Conservation (phyloP, 2,113 vertebrate genomes). For the Orcinus orca region DNA sequence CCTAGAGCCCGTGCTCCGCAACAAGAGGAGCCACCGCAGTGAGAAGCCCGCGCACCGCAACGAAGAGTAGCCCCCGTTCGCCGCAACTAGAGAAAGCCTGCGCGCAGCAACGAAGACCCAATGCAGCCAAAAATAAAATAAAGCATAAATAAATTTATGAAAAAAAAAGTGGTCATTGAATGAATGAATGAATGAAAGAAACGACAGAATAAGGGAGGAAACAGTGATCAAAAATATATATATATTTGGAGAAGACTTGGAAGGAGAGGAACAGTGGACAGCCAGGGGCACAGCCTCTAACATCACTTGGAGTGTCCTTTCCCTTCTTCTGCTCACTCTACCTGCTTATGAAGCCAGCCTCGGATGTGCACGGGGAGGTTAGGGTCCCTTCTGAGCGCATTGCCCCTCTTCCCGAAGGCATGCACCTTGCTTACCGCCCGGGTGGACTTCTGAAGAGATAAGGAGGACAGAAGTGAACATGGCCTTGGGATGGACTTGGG, state of each 20-base stretch:
- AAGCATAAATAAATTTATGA: no score
- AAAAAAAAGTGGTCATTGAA: not conserved
- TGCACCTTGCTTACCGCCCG: conserved; percentile 85
- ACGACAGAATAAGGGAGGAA: not conserved
- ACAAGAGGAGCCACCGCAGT: no score
- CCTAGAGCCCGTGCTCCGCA: no score
- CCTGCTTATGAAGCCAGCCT: conserved; percentile 95
- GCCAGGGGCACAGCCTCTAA: not conserved
- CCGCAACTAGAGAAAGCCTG: no score
- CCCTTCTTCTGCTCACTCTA: conserved; percentile 27
- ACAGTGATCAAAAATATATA: not conserved
- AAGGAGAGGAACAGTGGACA: not conserved
- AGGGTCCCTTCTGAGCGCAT: conserved; percentile 89
- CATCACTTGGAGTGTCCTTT: accelerated
- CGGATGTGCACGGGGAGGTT: conserved; percentile 91
- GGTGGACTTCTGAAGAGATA: conserved; percentile 71
- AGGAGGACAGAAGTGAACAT: not conserved
- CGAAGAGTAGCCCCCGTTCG: no score
- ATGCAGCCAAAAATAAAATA: no score
- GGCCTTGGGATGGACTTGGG: no score
- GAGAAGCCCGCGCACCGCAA: no score
- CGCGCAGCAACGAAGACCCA: no score
- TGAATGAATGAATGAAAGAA: not conserved
- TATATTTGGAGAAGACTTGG: not conserved
- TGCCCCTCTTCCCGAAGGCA: conserved; percentile 90